Evolutionary conservation across 2,888 invertebrate species (phyloP).

Genomic region (Ariolimax columbianus): DNA sequence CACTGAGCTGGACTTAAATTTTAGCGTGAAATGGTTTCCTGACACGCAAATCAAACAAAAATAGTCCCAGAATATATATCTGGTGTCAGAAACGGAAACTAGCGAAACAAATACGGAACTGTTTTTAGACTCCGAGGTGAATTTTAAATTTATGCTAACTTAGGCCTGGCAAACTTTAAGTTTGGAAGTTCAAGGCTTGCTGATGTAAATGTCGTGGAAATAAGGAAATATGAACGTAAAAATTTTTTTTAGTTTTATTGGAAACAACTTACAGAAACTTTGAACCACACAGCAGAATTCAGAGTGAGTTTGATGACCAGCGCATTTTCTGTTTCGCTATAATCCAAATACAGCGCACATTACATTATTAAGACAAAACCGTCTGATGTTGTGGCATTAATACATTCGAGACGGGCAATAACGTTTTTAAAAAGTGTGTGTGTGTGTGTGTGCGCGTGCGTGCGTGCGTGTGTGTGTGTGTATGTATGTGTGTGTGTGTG

Average conservation of each 20-base stretch:
- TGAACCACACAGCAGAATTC: too few relatives aligned
- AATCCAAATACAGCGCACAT: too few relatives aligned
- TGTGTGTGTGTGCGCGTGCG: too few relatives aligned
- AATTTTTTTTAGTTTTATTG: not conserved
- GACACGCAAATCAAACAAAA: not conserved
- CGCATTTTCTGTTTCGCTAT: too few relatives aligned
- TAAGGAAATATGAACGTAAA: not conserved
- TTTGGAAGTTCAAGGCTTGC: not conserved
- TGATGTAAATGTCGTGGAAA: not conserved
- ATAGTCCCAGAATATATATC: not conserved
- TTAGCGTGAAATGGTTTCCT: not conserved
- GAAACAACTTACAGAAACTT: too few relatives aligned
- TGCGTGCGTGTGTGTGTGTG: too few relatives aligned
- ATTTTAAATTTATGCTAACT: not conserved
- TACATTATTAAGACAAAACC: too few relatives aligned
- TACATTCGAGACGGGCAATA: too few relatives aligned
- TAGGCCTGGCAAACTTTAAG: not conserved
- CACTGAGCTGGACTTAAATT: not conserved
- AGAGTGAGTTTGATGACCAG: too few relatives aligned
- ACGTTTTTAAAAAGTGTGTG: too few relatives aligned
- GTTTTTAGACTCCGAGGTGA: not conserved
- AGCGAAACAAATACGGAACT: not conserved
- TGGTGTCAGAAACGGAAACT: slow-evolving; percentile 2
- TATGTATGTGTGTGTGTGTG: too few relatives aligned
- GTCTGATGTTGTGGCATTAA: too few relatives aligned